These are phyloP conservation scores for Eretmocerus hayati DNA, from an alignment of 2,888 invertebrate species.

Conservation along the genomic window DNA sequence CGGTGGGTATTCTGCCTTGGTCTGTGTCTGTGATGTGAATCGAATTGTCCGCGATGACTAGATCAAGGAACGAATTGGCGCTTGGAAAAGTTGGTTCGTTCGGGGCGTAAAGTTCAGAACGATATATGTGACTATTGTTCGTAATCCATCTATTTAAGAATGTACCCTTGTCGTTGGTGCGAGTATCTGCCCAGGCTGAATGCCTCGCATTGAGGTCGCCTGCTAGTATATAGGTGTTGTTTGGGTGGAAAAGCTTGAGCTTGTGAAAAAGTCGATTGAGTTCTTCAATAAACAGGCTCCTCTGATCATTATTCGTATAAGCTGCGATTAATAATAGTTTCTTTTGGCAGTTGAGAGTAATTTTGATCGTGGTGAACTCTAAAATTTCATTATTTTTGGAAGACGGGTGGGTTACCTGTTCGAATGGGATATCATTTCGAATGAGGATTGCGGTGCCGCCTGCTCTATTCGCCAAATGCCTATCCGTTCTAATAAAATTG, in stretches of 20 bases:
- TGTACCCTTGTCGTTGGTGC: constrained; percentile 5
- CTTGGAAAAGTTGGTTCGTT: not conserved
- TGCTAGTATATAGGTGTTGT: constrained; percentile 3
- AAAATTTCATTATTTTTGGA: not conserved
- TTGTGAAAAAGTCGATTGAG: not conserved
- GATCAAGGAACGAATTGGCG: constrained; percentile 1
- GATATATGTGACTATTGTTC: not conserved
- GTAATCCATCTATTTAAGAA: constrained; percentile 3
- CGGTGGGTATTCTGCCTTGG: not conserved
- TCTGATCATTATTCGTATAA: constrained; percentile 2
- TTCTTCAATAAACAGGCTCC: not conserved
- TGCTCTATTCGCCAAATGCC: not conserved
- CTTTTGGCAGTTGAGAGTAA: not conserved
- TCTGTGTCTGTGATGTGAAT: not conserved
- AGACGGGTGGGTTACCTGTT: not conserved
- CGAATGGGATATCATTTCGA: constrained; percentile 1
- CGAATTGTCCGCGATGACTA: not conserved
- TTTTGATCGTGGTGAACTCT: not conserved
- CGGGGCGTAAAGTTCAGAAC: not conserved
- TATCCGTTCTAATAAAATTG: constrained; percentile 8
- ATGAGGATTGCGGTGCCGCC: constrained; percentile 14
- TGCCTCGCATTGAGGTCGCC: constrained; percentile 9
- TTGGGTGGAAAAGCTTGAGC: not conserved
- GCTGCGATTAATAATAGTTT: constrained; percentile 1
- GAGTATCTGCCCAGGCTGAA: constrained; percentile 1